Evolutionary conservation across 2,113 vertebrate genomes (phyloP), one percentile per base, ranked within the genome.

Genomic region (Gymnobelideus leadbeateri): DNA sequence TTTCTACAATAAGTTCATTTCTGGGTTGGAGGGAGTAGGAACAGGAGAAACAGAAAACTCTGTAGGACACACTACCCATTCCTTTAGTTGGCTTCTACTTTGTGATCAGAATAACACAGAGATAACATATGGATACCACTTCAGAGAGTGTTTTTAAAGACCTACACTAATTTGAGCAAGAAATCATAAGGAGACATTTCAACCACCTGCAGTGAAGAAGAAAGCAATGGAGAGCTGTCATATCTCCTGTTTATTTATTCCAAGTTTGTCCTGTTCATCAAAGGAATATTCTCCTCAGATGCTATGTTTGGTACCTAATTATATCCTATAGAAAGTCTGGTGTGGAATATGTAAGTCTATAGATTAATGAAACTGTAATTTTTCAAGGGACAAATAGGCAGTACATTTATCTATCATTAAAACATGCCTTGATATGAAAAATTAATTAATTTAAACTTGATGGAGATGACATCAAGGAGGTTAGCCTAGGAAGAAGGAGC

Each of bases 191-290:
- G 91, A 68, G 2, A 28, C 7, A 47, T 91, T 68, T 97, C 91
- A 93, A 1, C 77, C 96, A 89, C 93, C 50, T 23, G 53, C 57
- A 92, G 68, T 43, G 68, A 84, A 19, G 37, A 43, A 43, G 49
- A 94, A 91, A 92, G 89, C 61, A 89, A 37, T 51, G 54, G 0
- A 1, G 51, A 93, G n/a, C 6, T 49, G 96, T 91, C 53, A 92
- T 0, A 19, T 91, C 8, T 96, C 94, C 3, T 94, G 92, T 89
- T 84, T 94, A 93, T 94, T 97, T 94, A 92, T 91, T 96, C 54
- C 95, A 91, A 93, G 96, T 1, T 92, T 96, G 25, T 68, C 94
- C 89, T 2, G 7, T 89, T 97, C 61, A 96, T 95, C 96, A 97
- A 97, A 97, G 16, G 89, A 53, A 90, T 14, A 47, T 95, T 43